phyloP scores from a whole-genome alignment of 2,113 vertebrate species.

The Nesogale talazaci region DNA sequence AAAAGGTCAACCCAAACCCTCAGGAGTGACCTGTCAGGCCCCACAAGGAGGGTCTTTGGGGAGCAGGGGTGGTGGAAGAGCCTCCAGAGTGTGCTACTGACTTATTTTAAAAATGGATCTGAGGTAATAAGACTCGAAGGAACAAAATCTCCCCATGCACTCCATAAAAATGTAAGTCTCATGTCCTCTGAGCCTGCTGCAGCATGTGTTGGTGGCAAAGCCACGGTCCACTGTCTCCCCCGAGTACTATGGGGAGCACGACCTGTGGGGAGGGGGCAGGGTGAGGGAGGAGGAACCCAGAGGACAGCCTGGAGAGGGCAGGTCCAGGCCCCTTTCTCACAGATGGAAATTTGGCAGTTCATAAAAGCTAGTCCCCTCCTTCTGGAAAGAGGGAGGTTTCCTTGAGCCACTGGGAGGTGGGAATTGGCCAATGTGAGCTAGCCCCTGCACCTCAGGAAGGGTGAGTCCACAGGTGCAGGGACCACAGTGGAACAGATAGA shows the following conservation, averaged over 20 bases:
- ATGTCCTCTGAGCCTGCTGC: too few species aligned
- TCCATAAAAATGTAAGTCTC: slow-evolving; percentile 82
- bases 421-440: not conserved
- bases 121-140: slow-evolving; percentile 85
- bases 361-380: slow-evolving; percentile 9
- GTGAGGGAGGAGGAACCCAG: too few species aligned
- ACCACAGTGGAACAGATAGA: slow-evolving; percentile 45
- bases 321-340: slow-evolving; percentile 62
- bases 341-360: slow-evolving; percentile 75
- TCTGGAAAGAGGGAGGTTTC: slow-evolving; percentile 16
- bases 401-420: not conserved
- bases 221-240: slow-evolving; percentile 43
- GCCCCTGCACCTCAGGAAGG: not conserved
- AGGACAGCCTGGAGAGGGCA: not conserved
- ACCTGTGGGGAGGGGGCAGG: too few species aligned
- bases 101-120: slow-evolving; percentile 78
- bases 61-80: slow-evolving; percentile 76
- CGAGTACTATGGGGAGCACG: too few species aligned
- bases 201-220: slow-evolving; percentile 66
- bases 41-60: slow-evolving; percentile 74
- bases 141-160: slow-evolving; percentile 73
- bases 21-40: slow-evolving; percentile 79
- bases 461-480: not conserved
- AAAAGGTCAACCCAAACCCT: slow-evolving; percentile 76
- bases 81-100: slow-evolving; percentile 71